Evolutionary conservation across 2,888 invertebrate species (phyloP).

Genomic region (Bibio marci): DNA sequence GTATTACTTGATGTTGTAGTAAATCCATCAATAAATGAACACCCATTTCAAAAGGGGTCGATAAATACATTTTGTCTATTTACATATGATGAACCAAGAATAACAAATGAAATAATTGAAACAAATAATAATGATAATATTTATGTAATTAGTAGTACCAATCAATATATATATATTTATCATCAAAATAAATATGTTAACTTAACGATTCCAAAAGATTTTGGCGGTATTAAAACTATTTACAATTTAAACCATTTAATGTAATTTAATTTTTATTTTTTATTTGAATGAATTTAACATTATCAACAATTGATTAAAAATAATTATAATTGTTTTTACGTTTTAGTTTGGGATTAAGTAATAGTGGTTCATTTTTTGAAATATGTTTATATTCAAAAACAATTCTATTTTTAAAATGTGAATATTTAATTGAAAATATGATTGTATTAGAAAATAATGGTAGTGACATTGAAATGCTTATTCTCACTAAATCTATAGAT

Average conservation of each 20-base stretch:
- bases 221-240: not conserved
- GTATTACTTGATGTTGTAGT: too few species aligned
- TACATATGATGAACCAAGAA: too few species aligned
- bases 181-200: too few species aligned
- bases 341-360: conserved; percentile 19
- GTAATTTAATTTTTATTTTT: not conserved
- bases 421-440: conserved; percentile 20
- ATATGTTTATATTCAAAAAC: conserved; percentile 22
- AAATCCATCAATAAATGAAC: too few species aligned
- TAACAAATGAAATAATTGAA: too few species aligned
- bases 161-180: too few species aligned
- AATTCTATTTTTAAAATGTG: not conserved
- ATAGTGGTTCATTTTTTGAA: conserved; percentile 22
- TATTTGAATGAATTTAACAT: not conserved
- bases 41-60: too few species aligned
- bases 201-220: too few species aligned
- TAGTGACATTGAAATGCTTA: conserved; percentile 23
- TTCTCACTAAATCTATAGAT: conserved; percentile 13
- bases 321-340: not conserved
- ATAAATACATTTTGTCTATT: too few species aligned
- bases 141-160: too few species aligned
- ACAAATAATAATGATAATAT: too few species aligned
- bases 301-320: not conserved
- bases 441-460: conserved; percentile 23
- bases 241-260: not conserved